These are phyloP conservation scores for Eilema depressum DNA, from an alignment of 2,888 invertebrate species.

Conservation along the genomic window DNA sequence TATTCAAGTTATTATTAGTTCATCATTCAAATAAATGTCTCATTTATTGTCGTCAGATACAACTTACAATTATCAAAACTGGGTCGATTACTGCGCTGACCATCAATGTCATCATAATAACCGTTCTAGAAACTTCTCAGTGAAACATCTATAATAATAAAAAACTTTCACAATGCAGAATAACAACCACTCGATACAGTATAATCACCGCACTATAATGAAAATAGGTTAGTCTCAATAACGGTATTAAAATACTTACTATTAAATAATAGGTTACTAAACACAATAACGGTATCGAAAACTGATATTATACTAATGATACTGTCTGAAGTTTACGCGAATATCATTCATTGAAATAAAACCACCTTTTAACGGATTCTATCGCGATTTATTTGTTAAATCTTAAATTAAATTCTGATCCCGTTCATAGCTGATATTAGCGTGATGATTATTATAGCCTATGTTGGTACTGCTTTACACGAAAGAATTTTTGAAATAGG, in stretches of 20 bases:
- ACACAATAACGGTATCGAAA: conserved; percentile 9
- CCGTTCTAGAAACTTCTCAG: neutral
- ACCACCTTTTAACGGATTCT: too few relatives aligned
- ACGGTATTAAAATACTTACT: too few relatives aligned
- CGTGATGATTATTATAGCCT: too few relatives aligned
- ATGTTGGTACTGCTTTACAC: too few relatives aligned
- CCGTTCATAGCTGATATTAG: too few relatives aligned
- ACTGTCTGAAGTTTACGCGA: too few relatives aligned
- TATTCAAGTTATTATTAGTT: neutral
- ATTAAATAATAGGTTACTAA: conserved; percentile 4
- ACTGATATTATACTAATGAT: neutral
- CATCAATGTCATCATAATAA: neutral
- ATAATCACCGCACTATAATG: neutral
- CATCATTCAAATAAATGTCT: neutral
- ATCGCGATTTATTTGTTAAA: too few relatives aligned
- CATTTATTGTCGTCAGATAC: neutral
- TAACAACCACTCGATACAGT: neutral
- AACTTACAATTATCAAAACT: neutral
- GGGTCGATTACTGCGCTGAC: too few relatives aligned
- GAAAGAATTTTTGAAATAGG: too few relatives aligned
- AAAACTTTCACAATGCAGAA: neutral
- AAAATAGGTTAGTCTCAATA: too few relatives aligned
- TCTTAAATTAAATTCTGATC: too few relatives aligned
- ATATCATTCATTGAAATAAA: too few relatives aligned
- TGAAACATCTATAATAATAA: neutral